phyloP scores from a whole-genome alignment of 2,797 vertebrate genomes.

The Tapera naevia region DNA sequence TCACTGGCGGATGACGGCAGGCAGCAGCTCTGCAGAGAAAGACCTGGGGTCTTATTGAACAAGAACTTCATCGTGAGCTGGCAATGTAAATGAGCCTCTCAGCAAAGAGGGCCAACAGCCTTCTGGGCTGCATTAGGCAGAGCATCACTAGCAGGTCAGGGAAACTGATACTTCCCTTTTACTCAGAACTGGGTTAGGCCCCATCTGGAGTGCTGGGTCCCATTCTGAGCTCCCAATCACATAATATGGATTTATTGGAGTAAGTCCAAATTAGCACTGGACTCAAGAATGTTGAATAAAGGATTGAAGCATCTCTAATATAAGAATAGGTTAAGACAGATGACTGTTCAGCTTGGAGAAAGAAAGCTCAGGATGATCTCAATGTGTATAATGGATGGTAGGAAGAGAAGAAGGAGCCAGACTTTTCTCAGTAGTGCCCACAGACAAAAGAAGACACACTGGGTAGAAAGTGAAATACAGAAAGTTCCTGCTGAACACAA shows the following conservation, averaged over 20 bases:
- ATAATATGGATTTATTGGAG: background rate
- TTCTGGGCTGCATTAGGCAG: background rate
- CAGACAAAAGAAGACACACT: background rate
- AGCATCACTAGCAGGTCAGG: background rate
- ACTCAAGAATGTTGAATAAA: background rate
- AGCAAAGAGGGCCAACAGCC: background rate
- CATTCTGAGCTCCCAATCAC: background rate
- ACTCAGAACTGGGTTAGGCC: background rate
- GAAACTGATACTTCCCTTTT: background rate
- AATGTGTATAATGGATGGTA: background rate
- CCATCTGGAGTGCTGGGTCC: background rate
- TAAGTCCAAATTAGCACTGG: background rate
- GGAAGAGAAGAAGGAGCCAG: background rate
- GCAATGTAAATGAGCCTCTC: background rate
- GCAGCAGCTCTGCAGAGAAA: background rate
- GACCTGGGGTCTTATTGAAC: background rate
- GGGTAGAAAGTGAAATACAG: background rate
- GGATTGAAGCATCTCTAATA: background rate
- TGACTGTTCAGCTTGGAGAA: background rate
- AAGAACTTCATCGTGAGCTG: background rate
- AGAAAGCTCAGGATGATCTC: background rate
- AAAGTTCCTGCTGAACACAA: background rate
- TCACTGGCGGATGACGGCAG: rapidly evolving
- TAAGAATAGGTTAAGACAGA: background rate
- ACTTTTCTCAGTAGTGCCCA: background rate